Percentiles rank a stretch among this genome's conserved stretches.
Conservation (phyloP, 2,113 vertebrate genomes). For the Climacteris rufus region DNA sequence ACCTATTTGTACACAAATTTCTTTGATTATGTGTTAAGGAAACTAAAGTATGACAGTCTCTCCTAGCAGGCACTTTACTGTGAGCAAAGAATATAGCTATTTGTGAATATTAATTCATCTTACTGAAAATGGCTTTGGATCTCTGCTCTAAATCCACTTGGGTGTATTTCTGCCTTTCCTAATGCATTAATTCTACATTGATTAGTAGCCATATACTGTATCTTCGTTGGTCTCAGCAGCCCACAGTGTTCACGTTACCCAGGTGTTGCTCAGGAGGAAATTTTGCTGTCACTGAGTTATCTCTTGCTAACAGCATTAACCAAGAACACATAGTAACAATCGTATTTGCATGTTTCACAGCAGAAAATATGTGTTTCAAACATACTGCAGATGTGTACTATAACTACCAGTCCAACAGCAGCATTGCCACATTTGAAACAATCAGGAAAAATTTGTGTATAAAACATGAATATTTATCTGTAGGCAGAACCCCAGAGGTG, state of each 20-base stretch:
- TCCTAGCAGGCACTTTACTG: neutral
- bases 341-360: neutral
- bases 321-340: neutral
- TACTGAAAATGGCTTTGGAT: neutral
- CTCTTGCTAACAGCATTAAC: neutral
- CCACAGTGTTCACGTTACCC: neutral
- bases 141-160: neutral
- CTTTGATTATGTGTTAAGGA: conserved; percentile 21
- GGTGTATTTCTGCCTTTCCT: neutral
- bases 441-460: neutral
- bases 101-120: neutral
- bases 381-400: neutral
- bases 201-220: neutral
- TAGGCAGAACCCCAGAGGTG: neutral
- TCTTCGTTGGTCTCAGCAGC: neutral
- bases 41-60: neutral
- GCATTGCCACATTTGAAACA: neutral
- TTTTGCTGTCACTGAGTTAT: neutral
- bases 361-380: conserved; percentile 29
- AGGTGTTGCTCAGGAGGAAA: neutral
- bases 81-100: neutral
- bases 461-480: neutral
- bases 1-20: conserved; percentile 47
- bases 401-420: neutral
- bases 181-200: neutral